Base-by-base conservation (phyloP, 2,113 vertebrate genomes). In the Atherinomorus stipes region DNA sequence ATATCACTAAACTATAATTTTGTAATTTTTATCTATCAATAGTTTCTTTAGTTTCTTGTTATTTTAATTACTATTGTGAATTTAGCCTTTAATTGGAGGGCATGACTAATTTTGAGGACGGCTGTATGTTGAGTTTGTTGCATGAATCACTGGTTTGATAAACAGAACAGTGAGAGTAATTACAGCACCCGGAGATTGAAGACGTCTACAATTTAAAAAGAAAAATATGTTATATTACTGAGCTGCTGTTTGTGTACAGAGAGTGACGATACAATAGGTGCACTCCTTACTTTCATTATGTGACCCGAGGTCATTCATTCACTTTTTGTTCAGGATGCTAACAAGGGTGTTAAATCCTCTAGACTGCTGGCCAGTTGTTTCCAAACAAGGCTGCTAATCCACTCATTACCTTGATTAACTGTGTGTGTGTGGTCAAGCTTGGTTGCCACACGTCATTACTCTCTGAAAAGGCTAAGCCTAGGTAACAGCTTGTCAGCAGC, bases 361-460 rank as follows among this genome's bases (percentile, higher is more conserved):
- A 64, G 51, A 76, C 59, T 74, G 69, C 26, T 16, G 42, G 71
- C 80, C 69, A 78, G 75, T 77, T 81, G 54, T 26, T 57, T 76
- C 68, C 52, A 59, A 77, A 76, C 50, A 57, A 58, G 53, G 59
- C 49, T 61, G 68, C 60, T 75, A 71, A 78, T 69, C 45, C 58
- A 63, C 74, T 89, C 79, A 89, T 90, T 90, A 89, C 80, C 60
- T 78, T 88, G 83, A 87, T 88, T 80, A 89, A 87, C 76, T 78
- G 40, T 49, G 65, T 60, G 64, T 67, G 76, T 71, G 66, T 73
- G 72, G 63, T 83, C 67, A 74, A 78, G 81, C 80, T 71, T 74
- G 73, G 66, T 71, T 89, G 86, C 77, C 84, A 90, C 74, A 85
- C 53, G 26, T 71, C 74, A 85, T 90, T 87, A 91, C 65, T 74